phyloP scores from a whole-genome alignment of 2,113 vertebrate genomes.

The Zingel zingel region DNA sequence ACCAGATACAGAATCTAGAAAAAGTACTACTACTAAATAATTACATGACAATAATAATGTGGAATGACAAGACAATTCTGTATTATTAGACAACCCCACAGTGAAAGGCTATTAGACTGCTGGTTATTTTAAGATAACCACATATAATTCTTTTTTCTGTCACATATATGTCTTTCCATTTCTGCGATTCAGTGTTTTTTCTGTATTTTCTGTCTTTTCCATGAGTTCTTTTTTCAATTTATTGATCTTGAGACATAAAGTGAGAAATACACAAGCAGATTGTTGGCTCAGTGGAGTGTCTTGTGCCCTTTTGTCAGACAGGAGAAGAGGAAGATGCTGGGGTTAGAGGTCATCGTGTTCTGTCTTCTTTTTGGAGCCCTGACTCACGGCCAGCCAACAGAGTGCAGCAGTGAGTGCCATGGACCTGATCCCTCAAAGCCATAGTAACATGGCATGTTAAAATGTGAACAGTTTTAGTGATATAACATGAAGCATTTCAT shows the following conservation, averaged over 20 bases:
- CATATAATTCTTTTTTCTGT: no score
- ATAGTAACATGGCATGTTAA: not conserved
- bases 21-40: not conserved
- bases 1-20: conserved; percentile 12
- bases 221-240: not conserved
- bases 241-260: not conserved
- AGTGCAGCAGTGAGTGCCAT: conserved; percentile 76
- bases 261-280: not conserved
- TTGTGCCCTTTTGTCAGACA: conserved; percentile 43
- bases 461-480: not conserved
- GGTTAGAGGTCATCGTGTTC: conserved; percentile 62
- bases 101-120: no score
- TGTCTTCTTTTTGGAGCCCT: conserved; percentile 72
- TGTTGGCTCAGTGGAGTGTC: not conserved
- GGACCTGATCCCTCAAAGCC: not conserved
- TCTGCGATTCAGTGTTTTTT: not conserved
- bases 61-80: not conserved
- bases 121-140: not conserved
- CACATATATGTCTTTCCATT: not conserved
- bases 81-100: not conserved
- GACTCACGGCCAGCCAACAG: conserved; percentile 40
- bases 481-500: not conserved
- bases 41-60: not conserved
- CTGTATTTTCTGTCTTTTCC: not conserved
- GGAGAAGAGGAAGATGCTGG: conserved; percentile 76